A percentile compares a stretch with the other conserved stretches of the same genome.
Evolutionary conservation across 2,113 vertebrate species (phyloP).

Genomic region (Psephotus haematonotus): DNA sequence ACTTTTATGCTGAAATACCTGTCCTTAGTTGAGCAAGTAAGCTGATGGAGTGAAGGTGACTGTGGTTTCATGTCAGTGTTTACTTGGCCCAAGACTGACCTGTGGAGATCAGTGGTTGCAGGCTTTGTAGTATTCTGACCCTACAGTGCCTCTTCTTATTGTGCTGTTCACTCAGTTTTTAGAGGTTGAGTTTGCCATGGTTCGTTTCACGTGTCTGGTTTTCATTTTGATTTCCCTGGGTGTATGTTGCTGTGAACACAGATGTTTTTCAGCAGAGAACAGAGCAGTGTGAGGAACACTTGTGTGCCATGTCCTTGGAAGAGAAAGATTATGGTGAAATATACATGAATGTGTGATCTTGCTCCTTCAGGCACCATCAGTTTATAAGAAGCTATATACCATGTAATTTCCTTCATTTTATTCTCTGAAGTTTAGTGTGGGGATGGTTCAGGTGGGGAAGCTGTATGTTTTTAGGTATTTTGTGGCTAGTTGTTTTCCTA

Average conservation of each 20-base stretch:
- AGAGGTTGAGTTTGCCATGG: neutral
- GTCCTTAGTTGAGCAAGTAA: neutral
- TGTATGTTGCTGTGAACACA: neutral
- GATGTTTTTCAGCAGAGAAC: slow-evolving; percentile 2
- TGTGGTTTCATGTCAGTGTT: neutral
- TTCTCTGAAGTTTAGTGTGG: neutral
- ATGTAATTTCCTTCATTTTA: neutral
- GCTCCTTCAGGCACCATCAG: neutral
- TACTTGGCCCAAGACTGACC: neutral
- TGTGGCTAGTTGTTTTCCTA: neutral
- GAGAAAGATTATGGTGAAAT: neutral
- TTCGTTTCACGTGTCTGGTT: neutral
- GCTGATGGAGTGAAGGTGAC: neutral
- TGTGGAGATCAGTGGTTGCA: neutral
- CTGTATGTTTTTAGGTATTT: neutral
- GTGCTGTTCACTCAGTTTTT: neutral
- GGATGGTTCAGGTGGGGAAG: neutral
- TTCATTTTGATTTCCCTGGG: neutral
- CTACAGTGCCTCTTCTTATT: neutral
- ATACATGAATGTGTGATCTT: neutral
- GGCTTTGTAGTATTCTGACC: neutral
- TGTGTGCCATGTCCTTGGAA: neutral
- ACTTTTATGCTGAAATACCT: neutral
- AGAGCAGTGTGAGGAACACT: neutral
- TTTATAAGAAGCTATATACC: neutral